A percentile compares a stretch with the other conserved stretches of the same genome.
Conservation (phyloP, 2,888 invertebrate species). For the Thymelicus lineola region DNA sequence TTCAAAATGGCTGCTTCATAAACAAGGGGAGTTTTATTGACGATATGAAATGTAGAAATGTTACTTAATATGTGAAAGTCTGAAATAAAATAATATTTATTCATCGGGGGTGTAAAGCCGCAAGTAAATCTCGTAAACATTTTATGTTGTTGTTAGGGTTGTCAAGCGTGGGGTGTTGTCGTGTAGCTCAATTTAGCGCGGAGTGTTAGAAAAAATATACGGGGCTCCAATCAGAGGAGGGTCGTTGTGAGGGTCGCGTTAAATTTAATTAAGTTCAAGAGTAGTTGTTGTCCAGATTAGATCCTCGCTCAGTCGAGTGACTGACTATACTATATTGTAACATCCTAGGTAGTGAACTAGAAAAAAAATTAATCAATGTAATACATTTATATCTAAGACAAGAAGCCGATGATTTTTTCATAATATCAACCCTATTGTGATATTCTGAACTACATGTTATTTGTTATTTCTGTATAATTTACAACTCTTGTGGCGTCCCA, state of each 20-base stretch:
- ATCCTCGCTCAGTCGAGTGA: background rate
- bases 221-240: slow-evolving; percentile 11
- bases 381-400: too few species aligned
- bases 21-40: background rate
- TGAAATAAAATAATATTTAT: slow-evolving; percentile 11
- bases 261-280: slow-evolving; percentile 15
- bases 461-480: too few species aligned
- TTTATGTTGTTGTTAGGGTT: slow-evolving; percentile 29
- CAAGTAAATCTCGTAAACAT: slow-evolving; percentile 12
- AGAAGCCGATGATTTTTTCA: too few species aligned
- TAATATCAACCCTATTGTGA: too few species aligned
- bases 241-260: slow-evolving; percentile 22
- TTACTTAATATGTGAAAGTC: background rate
- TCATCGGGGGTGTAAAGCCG: slow-evolving; percentile 15
- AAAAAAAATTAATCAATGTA: too few species aligned
- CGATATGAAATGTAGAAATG: background rate
- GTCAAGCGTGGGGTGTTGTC: slow-evolving; percentile 26
- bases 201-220: slow-evolving; percentile 26
- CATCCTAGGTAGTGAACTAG: too few species aligned
- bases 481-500: too few species aligned
- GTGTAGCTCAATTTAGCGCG: slow-evolving; percentile 22
- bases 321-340: too few species aligned
- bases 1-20: background rate
- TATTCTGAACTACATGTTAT: too few species aligned
- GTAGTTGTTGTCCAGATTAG: background rate